phyloP scores from a whole-genome alignment of 2,113 vertebrate genomes.

The Sylvia atricapilla region DNA sequence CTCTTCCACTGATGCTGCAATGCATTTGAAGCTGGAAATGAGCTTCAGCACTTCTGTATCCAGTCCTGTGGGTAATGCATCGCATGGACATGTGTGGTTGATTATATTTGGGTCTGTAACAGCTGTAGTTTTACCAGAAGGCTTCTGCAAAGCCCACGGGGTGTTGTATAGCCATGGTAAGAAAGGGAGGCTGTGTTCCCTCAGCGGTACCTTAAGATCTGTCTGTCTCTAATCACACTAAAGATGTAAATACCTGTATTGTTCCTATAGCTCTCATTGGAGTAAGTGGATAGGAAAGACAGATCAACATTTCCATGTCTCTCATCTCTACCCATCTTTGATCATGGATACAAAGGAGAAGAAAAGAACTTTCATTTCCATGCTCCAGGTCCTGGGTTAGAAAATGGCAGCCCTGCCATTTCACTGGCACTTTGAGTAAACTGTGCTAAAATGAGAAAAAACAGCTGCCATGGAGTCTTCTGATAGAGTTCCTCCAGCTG shows the following conservation, averaged over 20 bases:
- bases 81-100: background rate
- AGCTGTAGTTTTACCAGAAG: background rate
- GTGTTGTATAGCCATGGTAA: background rate
- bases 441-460: fast-evolving
- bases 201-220: background rate
- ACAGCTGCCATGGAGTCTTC: background rate
- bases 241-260: background rate
- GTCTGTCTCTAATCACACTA: background rate
- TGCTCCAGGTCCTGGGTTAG: background rate
- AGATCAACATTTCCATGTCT: background rate
- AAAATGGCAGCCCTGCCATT: background rate
- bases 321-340: background rate
- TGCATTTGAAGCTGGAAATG: background rate
- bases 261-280: background rate
- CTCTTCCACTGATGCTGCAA: background rate
- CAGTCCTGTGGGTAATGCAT: background rate
- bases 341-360: background rate
- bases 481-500: background rate
- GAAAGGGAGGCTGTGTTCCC: background rate
- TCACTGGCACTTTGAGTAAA: background rate
- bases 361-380: background rate
- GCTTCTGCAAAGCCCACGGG: background rate
- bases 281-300: background rate
- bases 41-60: background rate
- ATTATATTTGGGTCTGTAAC: background rate